phyloP scores from a whole-genome alignment of 2,113 vertebrate species.

The Colossoma macropomum region DNA sequence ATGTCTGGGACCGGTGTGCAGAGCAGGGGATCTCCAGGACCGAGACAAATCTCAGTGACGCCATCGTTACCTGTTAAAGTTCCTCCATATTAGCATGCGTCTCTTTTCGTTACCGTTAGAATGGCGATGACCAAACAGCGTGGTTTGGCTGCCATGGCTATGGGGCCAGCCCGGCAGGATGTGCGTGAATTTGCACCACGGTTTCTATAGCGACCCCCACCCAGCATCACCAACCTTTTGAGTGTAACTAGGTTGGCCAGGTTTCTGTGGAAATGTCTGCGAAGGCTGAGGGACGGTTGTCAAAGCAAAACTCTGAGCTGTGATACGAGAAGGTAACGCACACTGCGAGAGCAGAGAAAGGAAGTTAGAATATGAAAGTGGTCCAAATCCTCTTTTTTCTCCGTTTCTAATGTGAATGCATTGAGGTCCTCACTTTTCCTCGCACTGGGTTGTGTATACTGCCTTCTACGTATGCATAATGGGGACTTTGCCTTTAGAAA shows the following conservation, averaged over 20 bases:
- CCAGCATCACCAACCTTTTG: background rate
- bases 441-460: no score
- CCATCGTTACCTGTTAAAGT: no score
- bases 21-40: no score
- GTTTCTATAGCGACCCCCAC: slow-evolving; percentile 12
- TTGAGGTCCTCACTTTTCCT: no score
- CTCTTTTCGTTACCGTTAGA: background rate
- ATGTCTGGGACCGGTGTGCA: no score
- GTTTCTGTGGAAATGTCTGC: background rate
- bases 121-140: background rate
- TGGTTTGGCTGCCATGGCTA: background rate
- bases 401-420: no score
- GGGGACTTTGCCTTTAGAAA: no score
- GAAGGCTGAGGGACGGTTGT: background rate
- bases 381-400: background rate
- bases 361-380: background rate
- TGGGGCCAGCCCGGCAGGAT: background rate
- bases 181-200: background rate
- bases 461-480: no score
- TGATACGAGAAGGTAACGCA: background rate
- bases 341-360: background rate
- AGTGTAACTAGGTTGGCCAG: background rate
- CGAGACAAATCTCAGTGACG: no score
- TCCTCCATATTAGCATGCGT: no score
- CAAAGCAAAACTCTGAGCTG: background rate